phyloP scores from a whole-genome alignment of 2,113 vertebrate species.

The Triplophysa rosa region DNA sequence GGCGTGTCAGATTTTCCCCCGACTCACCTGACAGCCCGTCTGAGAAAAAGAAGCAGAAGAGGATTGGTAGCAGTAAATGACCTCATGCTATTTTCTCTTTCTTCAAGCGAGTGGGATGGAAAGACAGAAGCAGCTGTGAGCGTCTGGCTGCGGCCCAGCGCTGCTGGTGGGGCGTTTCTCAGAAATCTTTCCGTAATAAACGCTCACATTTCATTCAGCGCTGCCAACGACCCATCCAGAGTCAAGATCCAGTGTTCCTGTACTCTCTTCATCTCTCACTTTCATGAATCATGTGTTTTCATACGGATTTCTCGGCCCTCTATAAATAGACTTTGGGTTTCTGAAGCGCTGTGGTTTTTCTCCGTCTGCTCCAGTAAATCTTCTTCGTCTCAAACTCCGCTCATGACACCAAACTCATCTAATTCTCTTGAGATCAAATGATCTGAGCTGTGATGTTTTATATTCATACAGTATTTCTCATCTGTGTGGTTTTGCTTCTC shows the following conservation, averaged over 20 bases:
- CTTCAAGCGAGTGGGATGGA: conserved; percentile 3
- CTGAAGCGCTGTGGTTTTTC: background rate
- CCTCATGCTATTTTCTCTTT: conserved; percentile 32
- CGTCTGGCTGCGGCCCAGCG: conserved; percentile 33
- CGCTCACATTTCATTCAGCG: conserved; percentile 1
- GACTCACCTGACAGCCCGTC: conserved; percentile 40
- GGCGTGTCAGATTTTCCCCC: background rate
- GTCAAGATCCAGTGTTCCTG: background rate
- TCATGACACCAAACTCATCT: too few relatives aligned
- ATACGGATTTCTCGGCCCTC: background rate
- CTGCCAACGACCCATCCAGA: conserved; percentile 22
- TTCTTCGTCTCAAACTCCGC: background rate
- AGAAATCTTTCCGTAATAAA: conserved; percentile 19
- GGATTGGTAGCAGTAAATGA: conserved; percentile 47
- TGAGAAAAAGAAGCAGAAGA: background rate
- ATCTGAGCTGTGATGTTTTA: too few relatives aligned
- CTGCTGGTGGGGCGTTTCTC: conserved; percentile 33
- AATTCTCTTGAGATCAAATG: too few relatives aligned
- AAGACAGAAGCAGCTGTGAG: conserved; percentile 53
- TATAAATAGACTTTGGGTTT: conserved; percentile 21
- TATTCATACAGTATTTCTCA: too few relatives aligned
- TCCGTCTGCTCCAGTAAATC: too few relatives aligned
- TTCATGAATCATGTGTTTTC: background rate
- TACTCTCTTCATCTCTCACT: background rate
- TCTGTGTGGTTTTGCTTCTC: too few relatives aligned